phyloP scores from a whole-genome alignment of 1,140 invertebrate species.

The Leptinotarsa defecta region DNA sequence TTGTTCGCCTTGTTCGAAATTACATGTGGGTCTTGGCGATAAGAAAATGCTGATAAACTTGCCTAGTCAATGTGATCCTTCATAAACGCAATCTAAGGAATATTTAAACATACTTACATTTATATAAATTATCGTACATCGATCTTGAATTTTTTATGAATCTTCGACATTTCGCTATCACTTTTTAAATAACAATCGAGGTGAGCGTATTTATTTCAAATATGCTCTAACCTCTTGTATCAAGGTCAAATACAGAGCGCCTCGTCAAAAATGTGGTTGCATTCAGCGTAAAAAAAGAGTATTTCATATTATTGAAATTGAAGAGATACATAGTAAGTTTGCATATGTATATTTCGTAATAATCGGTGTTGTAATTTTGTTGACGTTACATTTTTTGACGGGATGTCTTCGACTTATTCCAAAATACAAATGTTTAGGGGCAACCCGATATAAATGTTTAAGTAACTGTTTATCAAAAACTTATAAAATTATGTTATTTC shows the following conservation, averaged over 20 bases:
- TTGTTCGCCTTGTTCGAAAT: slow-evolving; percentile 13
- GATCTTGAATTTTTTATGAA: slow-evolving; percentile 25
- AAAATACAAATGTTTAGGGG: neutral
- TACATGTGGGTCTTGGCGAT: slow-evolving; percentile 24
- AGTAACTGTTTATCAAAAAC: neutral
- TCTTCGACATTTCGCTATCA: slow-evolving; percentile 20
- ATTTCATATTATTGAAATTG: neutral
- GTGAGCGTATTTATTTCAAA: slow-evolving; percentile 1
- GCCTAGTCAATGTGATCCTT: slow-evolving; percentile 30
- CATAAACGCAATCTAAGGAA: slow-evolving; percentile 27
- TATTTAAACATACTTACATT: slow-evolving; percentile 25
- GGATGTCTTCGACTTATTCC: neutral
- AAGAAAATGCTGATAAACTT: slow-evolving; percentile 26
- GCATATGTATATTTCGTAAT: too few relatives aligned
- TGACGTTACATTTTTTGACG: neutral
- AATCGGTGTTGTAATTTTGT: neutral
- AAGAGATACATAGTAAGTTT: too few relatives aligned
- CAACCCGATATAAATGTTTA: neutral
- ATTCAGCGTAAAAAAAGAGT: neutral
- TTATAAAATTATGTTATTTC: slow-evolving; percentile 9
- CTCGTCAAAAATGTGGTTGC: slow-evolving; percentile 3
- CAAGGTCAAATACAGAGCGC: slow-evolving; percentile 7
- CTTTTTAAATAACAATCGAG: slow-evolving; percentile 21
- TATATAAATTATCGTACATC: slow-evolving; percentile 24
- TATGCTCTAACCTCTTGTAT: slow-evolving; percentile 6